A percentile compares a stretch with the other conserved stretches of the same genome.
phyloP scores from a whole-genome alignment of 2,113 vertebrate species.

The Cnemophilus loriae region DNA sequence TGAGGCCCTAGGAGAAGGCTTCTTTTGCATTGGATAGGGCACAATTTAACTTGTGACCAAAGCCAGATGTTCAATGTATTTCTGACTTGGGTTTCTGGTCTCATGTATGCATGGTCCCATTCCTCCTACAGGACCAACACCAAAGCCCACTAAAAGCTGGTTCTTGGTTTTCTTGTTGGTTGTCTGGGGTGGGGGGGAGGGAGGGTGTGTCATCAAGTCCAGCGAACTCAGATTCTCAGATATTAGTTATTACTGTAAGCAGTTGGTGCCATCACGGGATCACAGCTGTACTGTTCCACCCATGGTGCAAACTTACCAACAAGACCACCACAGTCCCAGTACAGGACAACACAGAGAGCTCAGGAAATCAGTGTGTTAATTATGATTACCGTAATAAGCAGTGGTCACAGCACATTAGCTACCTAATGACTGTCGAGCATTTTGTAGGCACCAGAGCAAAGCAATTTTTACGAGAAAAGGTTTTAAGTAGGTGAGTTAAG shows the following conservation, averaged over 20 bases:
- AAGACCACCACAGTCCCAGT: neutral
- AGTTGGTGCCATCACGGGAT: neutral
- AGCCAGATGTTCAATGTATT: neutral
- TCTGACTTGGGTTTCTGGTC: neutral
- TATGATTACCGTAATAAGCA: slow-evolving; percentile 46
- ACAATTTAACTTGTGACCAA: neutral
- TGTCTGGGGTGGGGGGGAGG: rapidly evolving
- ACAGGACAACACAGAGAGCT: neutral
- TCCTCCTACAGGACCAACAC: neutral
- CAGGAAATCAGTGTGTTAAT: slow-evolving; percentile 53
- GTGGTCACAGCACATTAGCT: slow-evolving; percentile 59
- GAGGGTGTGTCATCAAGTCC: neutral
- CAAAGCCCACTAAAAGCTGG: neutral
- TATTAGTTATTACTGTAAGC: neutral
- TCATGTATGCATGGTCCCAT: neutral
- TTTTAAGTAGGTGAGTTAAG: slow-evolving; percentile 39
- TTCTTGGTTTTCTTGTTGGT: neutral
- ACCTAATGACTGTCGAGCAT: slow-evolving; percentile 43
- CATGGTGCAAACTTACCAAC: neutral
- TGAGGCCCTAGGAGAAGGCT: neutral
- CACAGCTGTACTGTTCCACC: neutral
- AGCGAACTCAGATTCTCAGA: neutral
- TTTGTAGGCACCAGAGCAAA: slow-evolving; percentile 43
- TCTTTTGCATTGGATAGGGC: neutral
- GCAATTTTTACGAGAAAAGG: slow-evolving; percentile 24